Base-by-base conservation (phyloP, 2,888 invertebrate species). In the Dinocampus coccinellae region DNA sequence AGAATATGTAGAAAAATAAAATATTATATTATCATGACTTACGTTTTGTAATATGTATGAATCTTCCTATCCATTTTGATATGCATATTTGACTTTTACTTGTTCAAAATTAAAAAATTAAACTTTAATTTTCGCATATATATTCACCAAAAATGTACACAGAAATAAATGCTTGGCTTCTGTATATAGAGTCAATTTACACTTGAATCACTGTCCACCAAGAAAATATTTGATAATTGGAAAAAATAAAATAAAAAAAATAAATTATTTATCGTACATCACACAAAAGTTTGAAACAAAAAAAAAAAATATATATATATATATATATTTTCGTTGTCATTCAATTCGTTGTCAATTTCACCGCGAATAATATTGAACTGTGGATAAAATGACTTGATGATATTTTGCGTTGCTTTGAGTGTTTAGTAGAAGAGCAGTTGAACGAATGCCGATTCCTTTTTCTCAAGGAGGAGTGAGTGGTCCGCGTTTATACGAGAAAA, bases 381-480 rank as follows among this genome's bases (percentile, higher is more conserved):
- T 22, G 4, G 13, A n/a, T 16, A 16, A 6, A 16, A 47, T 52
- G 63, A 52, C 52, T 52, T 29, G 36, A 0, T 55, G 13, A 65
- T 20, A 52, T 67, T 60, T 73, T 42, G 42, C 16, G n/a, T 20
- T 33, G 33, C 20, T 26, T 63, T 47, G 63, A 20, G 36, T 69
- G 76, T 65, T 47, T 71, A 69, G 69, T 67, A 69, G 61, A 69
- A 71, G 74, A 76, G 74, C 74, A 74, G 75, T 72, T 70, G 74
- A 65, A 70, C 73, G 63, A 73, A 69, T 63, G 34, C 36, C 34
- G 33, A 33, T 55, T 55, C 13, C 24, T 20, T 55, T 16, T 34
- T 24, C 24, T 22, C 16, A 64, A 67, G 68, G 71, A 53, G 57
- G 36, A 73, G 66, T 13, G 69, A 42, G 62, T 26, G 52, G 34